Percentiles rank a stretch among this genome's conserved stretches.
These are phyloP conservation scores for Pollenia labialis DNA, from an alignment of 2,888 invertebrate genomes.

Conservation along the genomic window DNA sequence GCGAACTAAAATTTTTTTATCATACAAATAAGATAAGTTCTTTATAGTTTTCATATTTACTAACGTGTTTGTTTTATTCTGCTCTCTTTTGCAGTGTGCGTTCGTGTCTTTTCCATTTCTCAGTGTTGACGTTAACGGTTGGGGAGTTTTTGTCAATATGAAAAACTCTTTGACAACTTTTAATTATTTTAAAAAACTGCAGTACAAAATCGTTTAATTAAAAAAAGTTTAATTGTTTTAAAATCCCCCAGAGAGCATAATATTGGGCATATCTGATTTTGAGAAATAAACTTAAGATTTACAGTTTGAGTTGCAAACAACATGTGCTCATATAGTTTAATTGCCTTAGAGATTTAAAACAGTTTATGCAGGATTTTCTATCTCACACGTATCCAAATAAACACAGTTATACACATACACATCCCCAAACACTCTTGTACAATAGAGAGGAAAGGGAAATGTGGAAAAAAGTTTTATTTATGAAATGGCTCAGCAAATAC, in stretches of 20 bases:
- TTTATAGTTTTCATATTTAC: too few relatives aligned
- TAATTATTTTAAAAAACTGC: background rate
- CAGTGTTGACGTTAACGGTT: too few relatives aligned
- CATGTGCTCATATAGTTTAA: constrained; percentile 58
- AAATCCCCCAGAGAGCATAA: background rate
- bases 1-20: too few relatives aligned
- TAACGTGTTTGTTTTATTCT: too few relatives aligned
- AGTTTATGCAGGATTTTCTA: constrained; percentile 58
- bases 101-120: too few relatives aligned
- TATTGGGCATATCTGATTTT: constrained; percentile 23
- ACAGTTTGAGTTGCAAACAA: constrained; percentile 59
- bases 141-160: background rate
- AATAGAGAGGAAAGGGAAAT: background rate
- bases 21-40: too few relatives aligned
- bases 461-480: constrained; percentile 38
- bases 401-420: background rate
- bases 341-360: constrained; percentile 60
- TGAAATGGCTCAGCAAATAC: constrained; percentile 50
- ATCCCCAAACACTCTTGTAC: background rate
- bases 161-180: background rate
- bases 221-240: constrained; percentile 12
- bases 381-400: constrained; percentile 10
- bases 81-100: too few relatives aligned
- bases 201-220: background rate
- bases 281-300: constrained; percentile 46